Percentiles rank a stretch among this genome's conserved stretches.
Conservation (phyloP, 1,140 invertebrate species). For the Drosophila biarmipes region DNA sequence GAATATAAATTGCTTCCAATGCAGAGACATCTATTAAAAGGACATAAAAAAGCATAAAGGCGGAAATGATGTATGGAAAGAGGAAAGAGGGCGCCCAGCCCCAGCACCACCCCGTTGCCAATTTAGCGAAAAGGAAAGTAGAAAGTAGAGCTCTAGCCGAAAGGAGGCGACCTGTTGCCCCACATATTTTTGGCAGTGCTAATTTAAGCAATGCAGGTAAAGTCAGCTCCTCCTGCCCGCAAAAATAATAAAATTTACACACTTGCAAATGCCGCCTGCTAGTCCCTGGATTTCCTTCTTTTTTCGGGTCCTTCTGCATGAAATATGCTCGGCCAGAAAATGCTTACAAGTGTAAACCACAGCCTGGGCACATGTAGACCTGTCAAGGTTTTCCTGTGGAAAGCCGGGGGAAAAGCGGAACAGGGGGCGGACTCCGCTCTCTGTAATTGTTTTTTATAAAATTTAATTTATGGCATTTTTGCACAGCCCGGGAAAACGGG, state of each 20-base stretch:
- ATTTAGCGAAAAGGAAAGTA: conserved; percentile 60
- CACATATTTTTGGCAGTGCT: conserved; percentile 66
- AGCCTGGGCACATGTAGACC: conserved; percentile 71
- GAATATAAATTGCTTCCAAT: conserved; percentile 74
- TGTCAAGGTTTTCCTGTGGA: conserved; percentile 51
- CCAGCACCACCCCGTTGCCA: conserved; percentile 18
- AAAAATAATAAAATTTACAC: conserved; percentile 78
- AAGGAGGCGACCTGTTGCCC: conserved; percentile 71
- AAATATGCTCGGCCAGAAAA: conserved; percentile 74
- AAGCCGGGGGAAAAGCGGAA: conserved; percentile 1
- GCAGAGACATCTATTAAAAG: conserved; percentile 81
- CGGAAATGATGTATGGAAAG: conserved; percentile 76
- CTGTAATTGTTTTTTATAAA: conserved; percentile 83
- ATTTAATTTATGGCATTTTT: conserved; percentile 82
- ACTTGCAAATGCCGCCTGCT: conserved; percentile 62
- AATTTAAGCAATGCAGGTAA: conserved; percentile 71
- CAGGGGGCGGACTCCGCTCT: conserved; percentile 37
- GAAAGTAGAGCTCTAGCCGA: conserved; percentile 51
- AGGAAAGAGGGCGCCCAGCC: conserved; percentile 4
- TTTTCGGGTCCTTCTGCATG: conserved; percentile 40
- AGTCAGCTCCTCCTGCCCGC: conserved; percentile 13
- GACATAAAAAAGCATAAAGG: conserved; percentile 74
- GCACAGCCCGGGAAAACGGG: conserved; percentile 29
- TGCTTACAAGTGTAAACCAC: conserved; percentile 83
- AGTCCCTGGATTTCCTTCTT: conserved; percentile 17